Evolutionary conservation across 2,888 invertebrate species (phyloP).

Genomic region (Caenorhabditis imperialis): DNA sequence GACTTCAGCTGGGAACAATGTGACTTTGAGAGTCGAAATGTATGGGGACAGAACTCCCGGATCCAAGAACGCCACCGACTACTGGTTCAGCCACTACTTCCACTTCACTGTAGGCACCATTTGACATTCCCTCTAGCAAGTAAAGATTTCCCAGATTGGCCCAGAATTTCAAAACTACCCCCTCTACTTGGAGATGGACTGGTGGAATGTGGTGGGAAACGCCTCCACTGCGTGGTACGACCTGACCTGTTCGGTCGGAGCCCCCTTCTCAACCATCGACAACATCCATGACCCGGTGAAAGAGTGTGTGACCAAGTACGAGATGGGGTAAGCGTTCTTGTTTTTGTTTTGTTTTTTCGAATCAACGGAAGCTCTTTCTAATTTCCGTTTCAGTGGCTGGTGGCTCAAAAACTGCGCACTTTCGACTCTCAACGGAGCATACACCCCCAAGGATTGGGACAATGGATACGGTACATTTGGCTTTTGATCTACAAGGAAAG

Average conservation of each 20-base stretch:
- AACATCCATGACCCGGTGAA: conserved; percentile 66
- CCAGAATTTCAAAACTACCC: conserved; percentile 50
- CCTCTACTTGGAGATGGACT: conserved; percentile 43
- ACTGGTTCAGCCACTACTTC: conserved; percentile 60
- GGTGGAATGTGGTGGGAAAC: conserved; percentile 62
- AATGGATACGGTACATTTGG: conserved; percentile 72
- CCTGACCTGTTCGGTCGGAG: conserved; percentile 63
- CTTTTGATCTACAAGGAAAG: too few species aligned
- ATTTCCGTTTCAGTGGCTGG: conserved; percentile 67
- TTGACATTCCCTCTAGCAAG: too few species aligned
- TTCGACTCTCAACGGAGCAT: conserved; percentile 70
- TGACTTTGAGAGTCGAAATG: conserved; percentile 67
- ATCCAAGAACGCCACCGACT: conserved; percentile 54
- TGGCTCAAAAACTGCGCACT: conserved; percentile 72
- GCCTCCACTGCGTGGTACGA: conserved; percentile 71
- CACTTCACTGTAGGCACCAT: conserved; percentile 43
- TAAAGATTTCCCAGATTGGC: conserved; percentile 49
- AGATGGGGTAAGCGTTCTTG: conserved; percentile 64
- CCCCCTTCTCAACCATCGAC: conserved; percentile 71
- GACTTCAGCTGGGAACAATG: conserved; percentile 33
- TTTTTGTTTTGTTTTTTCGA: conserved; percentile 32
- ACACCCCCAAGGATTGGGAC: conserved; percentile 63
- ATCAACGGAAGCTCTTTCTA: conserved; percentile 1
- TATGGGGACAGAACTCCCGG: conserved; percentile 69
- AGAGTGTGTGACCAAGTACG: conserved; percentile 66